These are phyloP conservation scores for Mustelus asterias DNA, from an alignment of 2,113 vertebrate genomes.

Conservation along the genomic window DNA sequence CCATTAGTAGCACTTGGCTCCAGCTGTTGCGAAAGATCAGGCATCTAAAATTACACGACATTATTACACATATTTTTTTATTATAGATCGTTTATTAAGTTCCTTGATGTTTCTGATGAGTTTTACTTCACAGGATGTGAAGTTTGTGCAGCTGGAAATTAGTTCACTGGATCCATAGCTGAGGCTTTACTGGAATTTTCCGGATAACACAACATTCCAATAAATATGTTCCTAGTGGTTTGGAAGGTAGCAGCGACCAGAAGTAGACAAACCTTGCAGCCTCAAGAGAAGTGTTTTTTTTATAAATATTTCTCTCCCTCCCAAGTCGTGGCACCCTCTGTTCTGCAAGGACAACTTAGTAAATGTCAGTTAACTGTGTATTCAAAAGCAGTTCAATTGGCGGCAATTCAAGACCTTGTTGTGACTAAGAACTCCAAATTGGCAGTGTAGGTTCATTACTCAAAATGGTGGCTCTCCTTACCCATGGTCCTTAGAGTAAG, in stretches of 20 bases:
- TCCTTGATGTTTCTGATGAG: neutral
- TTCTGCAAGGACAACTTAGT: neutral
- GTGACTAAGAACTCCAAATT: neutral
- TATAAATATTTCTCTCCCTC: neutral
- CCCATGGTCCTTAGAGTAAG: conserved; percentile 2
- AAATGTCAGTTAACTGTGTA: neutral
- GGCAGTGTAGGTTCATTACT: neutral
- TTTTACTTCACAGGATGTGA: conserved; percentile 20
- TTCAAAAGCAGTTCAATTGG: neutral
- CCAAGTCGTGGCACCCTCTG: neutral
- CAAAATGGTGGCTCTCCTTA: neutral
- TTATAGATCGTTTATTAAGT: conserved; percentile 1
- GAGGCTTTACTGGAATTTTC: conserved; percentile 4
- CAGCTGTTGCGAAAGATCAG: neutral
- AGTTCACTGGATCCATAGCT: neutral
- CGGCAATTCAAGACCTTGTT: neutral
- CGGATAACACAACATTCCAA: conserved; percentile 14
- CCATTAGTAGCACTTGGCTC: neutral
- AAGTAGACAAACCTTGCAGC: neutral
- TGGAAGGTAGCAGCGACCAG: neutral
- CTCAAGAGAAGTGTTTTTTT: neutral
- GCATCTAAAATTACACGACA: neutral
- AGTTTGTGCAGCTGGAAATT: conserved; percentile 24
- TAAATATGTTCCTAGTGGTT: neutral
- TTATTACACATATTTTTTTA: neutral